Conservation (phyloP, 2,888 invertebrate genomes). For the Caenorhabditis sulstoni region DNA sequence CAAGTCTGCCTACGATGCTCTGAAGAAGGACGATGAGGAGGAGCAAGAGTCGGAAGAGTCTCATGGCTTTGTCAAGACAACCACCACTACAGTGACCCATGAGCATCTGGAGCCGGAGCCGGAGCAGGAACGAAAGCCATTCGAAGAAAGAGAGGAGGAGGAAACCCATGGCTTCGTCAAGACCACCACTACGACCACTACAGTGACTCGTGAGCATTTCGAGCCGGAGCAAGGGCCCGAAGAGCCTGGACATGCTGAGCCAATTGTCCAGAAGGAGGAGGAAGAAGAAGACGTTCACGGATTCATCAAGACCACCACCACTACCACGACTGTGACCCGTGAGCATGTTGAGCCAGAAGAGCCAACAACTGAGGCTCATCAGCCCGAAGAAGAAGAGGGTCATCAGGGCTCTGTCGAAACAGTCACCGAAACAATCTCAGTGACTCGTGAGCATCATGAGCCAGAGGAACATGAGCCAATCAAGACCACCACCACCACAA, state of each 20-base stretch:
- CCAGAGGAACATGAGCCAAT: no score
- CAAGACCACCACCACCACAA: no score
- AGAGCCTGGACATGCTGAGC: no score
- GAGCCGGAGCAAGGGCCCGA: constrained; percentile 21
- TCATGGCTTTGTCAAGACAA: neutral
- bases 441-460: constrained; percentile 17
- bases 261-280: no score
- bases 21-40: constrained; percentile 33
- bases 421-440: constrained; percentile 30
- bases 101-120: constrained; percentile 33
- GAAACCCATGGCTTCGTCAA: no score
- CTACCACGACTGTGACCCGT: no score
- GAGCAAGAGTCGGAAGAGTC: neutral
- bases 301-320: no score
- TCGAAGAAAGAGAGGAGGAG: no score
- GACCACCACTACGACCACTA: constrained; percentile 29
- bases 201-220: constrained; percentile 22
- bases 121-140: neutral
- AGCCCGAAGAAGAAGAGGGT: no score
- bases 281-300: constrained; percentile 6
- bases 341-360: no score
- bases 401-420: no score
- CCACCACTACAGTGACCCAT: constrained; percentile 35
- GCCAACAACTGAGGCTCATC: neutral
- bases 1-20: constrained; percentile 66